phyloP scores from a whole-genome alignment of 2,113 vertebrate species.

The Notarius lentiginosus region DNA sequence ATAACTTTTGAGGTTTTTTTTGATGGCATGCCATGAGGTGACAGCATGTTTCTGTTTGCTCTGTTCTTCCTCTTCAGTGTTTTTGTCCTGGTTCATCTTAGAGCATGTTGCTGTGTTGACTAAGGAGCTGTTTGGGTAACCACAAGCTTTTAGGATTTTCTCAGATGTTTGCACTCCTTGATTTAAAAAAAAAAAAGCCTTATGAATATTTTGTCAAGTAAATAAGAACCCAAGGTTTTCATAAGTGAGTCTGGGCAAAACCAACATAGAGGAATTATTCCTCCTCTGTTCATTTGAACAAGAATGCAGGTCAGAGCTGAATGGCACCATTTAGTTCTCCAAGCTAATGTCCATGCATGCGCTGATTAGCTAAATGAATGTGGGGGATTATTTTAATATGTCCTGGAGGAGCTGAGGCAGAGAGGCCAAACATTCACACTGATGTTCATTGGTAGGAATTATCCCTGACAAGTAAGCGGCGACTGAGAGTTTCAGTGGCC shows the following conservation, averaged over 20 bases:
- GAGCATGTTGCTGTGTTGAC: conserved; percentile 22
- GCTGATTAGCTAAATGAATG: conserved; percentile 75
- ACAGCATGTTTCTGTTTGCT: conserved; percentile 18
- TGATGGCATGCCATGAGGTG: not conserved
- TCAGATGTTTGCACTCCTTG: conserved; percentile 9
- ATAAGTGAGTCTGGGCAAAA: conserved; percentile 62
- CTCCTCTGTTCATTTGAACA: conserved; percentile 66
- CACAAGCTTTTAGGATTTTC: conserved; percentile 16
- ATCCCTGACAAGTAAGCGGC: conserved; percentile 69
- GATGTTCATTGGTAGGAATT: conserved; percentile 72
- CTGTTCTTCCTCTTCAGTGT: not conserved
- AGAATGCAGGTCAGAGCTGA: conserved; percentile 73
- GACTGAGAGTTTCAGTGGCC: conserved; percentile 62
- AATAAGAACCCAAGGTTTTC: conserved; percentile 68
- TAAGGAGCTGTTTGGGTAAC: conserved; percentile 23
- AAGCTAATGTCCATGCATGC: conserved; percentile 73
- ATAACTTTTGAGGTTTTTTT: not conserved
- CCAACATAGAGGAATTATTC: conserved; percentile 69
- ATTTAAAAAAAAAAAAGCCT: conserved; percentile 35
- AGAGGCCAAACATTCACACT: conserved; percentile 57
- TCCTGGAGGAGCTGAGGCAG: conserved; percentile 60
- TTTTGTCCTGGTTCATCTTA: not conserved
- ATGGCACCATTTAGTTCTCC: conserved; percentile 74
- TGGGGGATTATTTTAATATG: conserved; percentile 71
- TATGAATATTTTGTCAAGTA: conserved; percentile 71